Evolutionary conservation across 1,140 invertebrate species (phyloP).

Genomic region (Drosophila mauritiana): DNA sequence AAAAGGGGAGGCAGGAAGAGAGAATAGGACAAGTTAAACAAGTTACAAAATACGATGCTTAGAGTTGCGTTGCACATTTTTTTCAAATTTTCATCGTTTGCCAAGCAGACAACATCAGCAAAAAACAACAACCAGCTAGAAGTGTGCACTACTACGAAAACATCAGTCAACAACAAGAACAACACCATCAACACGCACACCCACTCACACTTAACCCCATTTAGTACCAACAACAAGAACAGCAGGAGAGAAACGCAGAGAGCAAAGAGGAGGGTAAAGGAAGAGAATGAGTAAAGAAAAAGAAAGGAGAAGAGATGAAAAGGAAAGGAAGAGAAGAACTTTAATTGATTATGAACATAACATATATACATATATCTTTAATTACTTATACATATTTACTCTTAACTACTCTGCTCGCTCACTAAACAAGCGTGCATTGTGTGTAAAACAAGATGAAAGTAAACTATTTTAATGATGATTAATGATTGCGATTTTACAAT

Average conservation of each 20-base stretch:
- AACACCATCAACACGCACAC: slow-evolving; percentile 54
- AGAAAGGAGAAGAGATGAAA: slow-evolving; percentile 5
- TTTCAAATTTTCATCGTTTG: slow-evolving; percentile 78
- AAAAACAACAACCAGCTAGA: slow-evolving; percentile 27
- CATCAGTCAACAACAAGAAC: slow-evolving; percentile 40
- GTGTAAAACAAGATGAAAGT: slow-evolving; percentile 63
- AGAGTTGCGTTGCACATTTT: slow-evolving; percentile 82
- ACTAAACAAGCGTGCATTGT: slow-evolving; percentile 45
- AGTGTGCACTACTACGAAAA: slow-evolving; percentile 27
- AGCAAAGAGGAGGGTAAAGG: slow-evolving; percentile 5
- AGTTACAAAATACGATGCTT: slow-evolving; percentile 72
- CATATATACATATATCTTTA: slow-evolving; percentile 65
- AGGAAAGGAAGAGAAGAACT: slow-evolving; percentile 45
- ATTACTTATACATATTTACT: slow-evolving; percentile 75
- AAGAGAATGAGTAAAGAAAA: slow-evolving; percentile 6
- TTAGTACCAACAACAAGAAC: slow-evolving; percentile 39
- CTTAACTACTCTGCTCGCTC: slow-evolving; percentile 63
- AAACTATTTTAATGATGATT: slow-evolving; percentile 75
- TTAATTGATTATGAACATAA: slow-evolving; percentile 77
- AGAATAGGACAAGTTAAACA: slow-evolving; percentile 43
- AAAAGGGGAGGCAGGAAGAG: slow-evolving; percentile 34
- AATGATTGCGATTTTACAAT: slow-evolving; percentile 79
- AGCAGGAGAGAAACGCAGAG: slow-evolving; percentile 22
- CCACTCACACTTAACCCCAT: slow-evolving; percentile 41
- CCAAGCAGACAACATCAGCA: slow-evolving; percentile 74